phyloP scores from a whole-genome alignment of 2,797 vertebrate genomes.

The Artibeus jamaicensis region DNA sequence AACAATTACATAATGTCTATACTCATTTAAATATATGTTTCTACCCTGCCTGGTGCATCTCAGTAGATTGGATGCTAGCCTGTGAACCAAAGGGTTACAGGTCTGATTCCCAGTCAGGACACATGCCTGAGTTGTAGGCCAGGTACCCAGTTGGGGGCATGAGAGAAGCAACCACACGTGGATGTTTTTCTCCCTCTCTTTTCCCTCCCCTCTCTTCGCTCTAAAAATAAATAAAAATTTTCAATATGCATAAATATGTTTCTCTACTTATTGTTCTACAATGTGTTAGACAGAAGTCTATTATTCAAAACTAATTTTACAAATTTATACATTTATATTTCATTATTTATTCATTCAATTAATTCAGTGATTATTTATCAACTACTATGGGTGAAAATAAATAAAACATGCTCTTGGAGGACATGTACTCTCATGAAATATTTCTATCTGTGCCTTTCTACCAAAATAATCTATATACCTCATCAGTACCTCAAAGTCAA shows the following conservation, averaged over 20 bases:
- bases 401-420: background rate
- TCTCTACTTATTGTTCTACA: background rate
- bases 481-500: background rate
- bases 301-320: slow-evolving; percentile 1
- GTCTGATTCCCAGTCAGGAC: no score
- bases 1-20: background rate
- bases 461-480: background rate
- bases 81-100: no score
- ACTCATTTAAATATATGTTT: slow-evolving; percentile 3
- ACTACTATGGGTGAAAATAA: background rate
- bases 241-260: background rate
- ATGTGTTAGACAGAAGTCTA: background rate
- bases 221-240: no score
- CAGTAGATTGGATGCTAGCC: no score
- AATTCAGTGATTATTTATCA: background rate
- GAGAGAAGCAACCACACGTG: no score
- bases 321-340: background rate
- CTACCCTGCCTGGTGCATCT: background rate
- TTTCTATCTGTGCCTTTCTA: background rate
- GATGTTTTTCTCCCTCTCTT: no score
- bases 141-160: no score
- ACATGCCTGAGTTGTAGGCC: no score
- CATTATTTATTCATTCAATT: background rate
- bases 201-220: no score
- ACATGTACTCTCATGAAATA: background rate